phyloP scores from a whole-genome alignment of 2,888 invertebrate genomes.

The Papilio elwesi region DNA sequence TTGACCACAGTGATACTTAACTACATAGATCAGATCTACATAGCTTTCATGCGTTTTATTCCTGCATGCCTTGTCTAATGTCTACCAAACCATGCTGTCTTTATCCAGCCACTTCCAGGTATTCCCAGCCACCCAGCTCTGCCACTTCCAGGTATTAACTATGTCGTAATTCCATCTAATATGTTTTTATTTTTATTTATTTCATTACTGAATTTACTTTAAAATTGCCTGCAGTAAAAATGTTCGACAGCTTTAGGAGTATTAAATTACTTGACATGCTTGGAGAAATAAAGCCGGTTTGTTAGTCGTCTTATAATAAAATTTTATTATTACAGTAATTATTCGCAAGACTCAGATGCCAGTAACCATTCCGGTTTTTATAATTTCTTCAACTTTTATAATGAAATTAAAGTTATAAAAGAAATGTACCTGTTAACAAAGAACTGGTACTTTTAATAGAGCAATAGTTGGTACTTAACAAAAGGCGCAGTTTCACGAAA shows the following conservation, averaged over 20 bases:
- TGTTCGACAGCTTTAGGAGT: slow-evolving; percentile 3
- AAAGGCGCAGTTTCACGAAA: background rate
- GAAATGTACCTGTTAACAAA: background rate
- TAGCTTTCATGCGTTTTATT: too few species aligned
- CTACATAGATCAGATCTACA: too few species aligned
- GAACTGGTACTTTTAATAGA: background rate
- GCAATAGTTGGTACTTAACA: background rate
- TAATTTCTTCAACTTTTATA: background rate
- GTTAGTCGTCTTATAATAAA: background rate
- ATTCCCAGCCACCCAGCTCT: too few species aligned
- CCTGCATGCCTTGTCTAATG: too few species aligned
- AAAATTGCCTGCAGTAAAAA: background rate
- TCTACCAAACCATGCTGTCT: too few species aligned
- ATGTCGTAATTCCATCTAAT: too few species aligned
- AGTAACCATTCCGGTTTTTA: background rate
- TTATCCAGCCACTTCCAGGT: too few species aligned
- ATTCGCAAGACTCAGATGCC: background rate
- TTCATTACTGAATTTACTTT: too few species aligned
- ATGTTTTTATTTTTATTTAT: too few species aligned
- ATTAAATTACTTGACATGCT: background rate
- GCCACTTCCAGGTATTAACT: too few species aligned
- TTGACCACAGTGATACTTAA: too few species aligned
- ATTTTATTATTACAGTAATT: slow-evolving; percentile 1
- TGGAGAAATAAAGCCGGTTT: background rate
- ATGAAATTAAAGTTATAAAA: background rate